Conservation (phyloP, 1,140 invertebrate species). For the Anastrepha obliqua region DNA sequence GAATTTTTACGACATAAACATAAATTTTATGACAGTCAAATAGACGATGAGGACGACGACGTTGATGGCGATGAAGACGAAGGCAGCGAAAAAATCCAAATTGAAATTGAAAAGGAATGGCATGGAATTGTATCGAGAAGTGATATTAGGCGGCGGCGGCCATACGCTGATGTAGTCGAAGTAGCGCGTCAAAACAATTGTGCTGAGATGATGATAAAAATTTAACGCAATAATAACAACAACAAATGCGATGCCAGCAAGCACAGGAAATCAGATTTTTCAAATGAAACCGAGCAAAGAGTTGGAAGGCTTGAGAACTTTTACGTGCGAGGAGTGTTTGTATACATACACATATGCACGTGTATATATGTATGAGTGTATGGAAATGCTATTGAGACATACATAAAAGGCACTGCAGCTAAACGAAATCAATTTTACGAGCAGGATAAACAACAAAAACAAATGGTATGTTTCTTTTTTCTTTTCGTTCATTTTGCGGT, state of each 20-base stretch:
- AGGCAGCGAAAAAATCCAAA: not conserved
- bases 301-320: not conserved
- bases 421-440: conserved; percentile 73
- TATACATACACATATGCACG: no score
- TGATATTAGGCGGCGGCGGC: not conserved
- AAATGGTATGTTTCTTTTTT: conserved; percentile 53
- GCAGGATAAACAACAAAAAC: conserved; percentile 66
- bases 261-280: not conserved
- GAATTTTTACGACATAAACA: conserved; percentile 72
- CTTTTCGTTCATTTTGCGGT: not conserved
- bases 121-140: conserved; percentile 6
- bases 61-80: not conserved
- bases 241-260: not conserved
- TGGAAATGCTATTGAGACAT: not conserved
- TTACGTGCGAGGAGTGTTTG: not conserved
- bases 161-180: not conserved
- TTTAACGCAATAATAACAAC: conserved; percentile 29
- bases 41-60: conserved; percentile 10
- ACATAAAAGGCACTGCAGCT: conserved; percentile 3
- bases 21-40: conserved; percentile 71
- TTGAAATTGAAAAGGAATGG: conserved; percentile 36
- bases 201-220: conserved; percentile 34
- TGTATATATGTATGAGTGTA: no score
- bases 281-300: not conserved
- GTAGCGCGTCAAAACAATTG: conserved; percentile 41